phyloP scores from a whole-genome alignment of 2,113 vertebrate species.

The Peromyscus californicus region DNA sequence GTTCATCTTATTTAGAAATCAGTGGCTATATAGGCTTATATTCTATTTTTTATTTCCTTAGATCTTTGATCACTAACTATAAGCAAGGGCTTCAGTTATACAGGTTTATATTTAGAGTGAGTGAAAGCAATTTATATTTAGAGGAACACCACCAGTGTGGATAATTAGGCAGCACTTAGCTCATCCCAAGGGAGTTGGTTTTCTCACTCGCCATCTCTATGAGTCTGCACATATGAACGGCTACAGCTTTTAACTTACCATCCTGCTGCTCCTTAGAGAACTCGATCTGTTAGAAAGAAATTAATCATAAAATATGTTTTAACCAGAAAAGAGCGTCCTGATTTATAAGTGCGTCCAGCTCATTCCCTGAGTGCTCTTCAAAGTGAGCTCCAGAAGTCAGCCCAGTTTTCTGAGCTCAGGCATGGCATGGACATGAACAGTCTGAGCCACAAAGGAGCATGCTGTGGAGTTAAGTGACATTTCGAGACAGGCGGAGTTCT shows the following conservation, averaged over 20 bases:
- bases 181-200: constrained; percentile 56
- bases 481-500: constrained; percentile 50
- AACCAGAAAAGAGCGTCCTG: constrained; percentile 82
- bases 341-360: constrained; percentile 84
- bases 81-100: constrained; percentile 54
- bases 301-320: constrained; percentile 89
- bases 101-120: constrained; percentile 70
- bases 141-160: constrained; percentile 48
- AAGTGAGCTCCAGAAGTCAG: constrained; percentile 80
- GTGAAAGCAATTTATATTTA: constrained; percentile 74
- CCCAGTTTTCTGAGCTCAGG: constrained; percentile 81
- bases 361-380: constrained; percentile 84
- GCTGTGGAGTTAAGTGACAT: constrained; percentile 73
- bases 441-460: constrained; percentile 70
- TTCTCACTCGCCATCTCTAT: constrained; percentile 64
- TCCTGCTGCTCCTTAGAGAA: constrained; percentile 92
- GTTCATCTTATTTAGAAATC: constrained; percentile 55
- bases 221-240: constrained; percentile 63
- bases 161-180: constrained; percentile 66
- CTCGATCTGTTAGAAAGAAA: constrained; percentile 92
- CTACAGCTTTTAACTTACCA: constrained; percentile 89
- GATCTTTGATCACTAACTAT: constrained; percentile 55
- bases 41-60: constrained; percentile 54
- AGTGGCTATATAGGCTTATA: background rate
- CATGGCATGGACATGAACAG: constrained; percentile 78